phyloP scores from a whole-genome alignment of 2,797 vertebrate genomes.

The Gephyroberyx darwinii region DNA sequence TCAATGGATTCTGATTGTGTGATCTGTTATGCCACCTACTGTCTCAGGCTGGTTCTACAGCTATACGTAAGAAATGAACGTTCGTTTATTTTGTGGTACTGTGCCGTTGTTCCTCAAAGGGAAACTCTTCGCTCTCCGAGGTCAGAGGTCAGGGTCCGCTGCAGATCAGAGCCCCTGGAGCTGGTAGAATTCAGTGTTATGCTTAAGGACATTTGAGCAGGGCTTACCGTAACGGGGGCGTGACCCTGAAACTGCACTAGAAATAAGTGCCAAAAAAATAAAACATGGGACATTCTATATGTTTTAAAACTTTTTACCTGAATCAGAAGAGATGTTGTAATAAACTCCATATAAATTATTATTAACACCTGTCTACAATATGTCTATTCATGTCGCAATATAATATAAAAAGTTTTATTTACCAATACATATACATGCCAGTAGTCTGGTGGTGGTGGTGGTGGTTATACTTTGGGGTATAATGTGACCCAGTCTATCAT shows the following conservation, averaged over 20 bases:
- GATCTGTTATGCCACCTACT: neutral
- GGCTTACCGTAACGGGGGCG: neutral
- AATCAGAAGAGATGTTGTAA: constrained; percentile 35
- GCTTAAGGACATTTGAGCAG: constrained; percentile 19
- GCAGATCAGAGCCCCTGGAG: neutral
- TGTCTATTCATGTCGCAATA: constrained; percentile 6
- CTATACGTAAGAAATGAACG: constrained; percentile 6
- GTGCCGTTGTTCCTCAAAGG: constrained; percentile 19
- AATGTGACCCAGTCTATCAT: neutral
- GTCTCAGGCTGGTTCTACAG: constrained; percentile 12
- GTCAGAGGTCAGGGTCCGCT: constrained; percentile 14
- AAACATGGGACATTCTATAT: constrained; percentile 15
- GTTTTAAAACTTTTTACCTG: constrained; percentile 33
- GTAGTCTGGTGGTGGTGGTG: too few species aligned
- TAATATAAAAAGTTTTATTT: neutral
- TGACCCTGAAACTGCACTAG: neutral
- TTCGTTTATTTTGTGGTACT: constrained; percentile 30
- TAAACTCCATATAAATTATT: constrained; percentile 48
- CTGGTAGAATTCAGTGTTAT: neutral
- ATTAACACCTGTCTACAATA: neutral
- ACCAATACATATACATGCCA: neutral
- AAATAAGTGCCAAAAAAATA: constrained; percentile 55
- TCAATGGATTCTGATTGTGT: constrained; percentile 13
- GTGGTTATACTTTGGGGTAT: too few species aligned
- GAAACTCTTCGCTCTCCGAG: neutral